A percentile compares a stretch with the other conserved stretches of the same genome.
These are phyloP conservation scores for Aurelia aurita complex sp. Pacific DNA, from an alignment of 30 jellyfish, hydroid and myxozoan genomes.

Conservation along the genomic window DNA sequence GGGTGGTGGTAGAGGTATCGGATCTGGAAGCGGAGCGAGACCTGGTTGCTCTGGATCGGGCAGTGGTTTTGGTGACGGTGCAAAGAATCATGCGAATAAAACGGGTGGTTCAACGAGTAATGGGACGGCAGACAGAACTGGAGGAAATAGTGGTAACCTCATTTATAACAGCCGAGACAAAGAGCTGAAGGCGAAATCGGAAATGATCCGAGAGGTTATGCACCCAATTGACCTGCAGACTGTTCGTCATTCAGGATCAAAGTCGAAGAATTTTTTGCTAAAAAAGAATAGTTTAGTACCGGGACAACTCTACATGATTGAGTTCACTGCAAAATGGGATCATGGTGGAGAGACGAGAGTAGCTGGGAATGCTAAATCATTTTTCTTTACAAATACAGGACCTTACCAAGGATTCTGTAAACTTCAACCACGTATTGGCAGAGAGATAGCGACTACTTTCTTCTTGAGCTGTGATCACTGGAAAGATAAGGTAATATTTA, in stretches of 20 bases:
- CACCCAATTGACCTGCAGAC: constrained; percentile 1
- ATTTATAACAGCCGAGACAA: constrained; percentile 1
- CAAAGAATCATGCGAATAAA: constrained; percentile 26
- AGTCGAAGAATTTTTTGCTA: constrained; percentile 15
- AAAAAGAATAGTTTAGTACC: constrained; percentile 38
- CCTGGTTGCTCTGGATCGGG: constrained; percentile 59
- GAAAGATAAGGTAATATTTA: constrained; percentile 44
- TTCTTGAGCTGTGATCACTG: constrained; percentile 46
- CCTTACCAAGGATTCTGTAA: constrained; percentile 63
- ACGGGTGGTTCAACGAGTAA: background rate
- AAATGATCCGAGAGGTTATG: constrained; percentile 23
- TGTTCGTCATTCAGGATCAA: background rate
- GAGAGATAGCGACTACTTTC: constrained; percentile 33
- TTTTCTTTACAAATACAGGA: constrained; percentile 60
- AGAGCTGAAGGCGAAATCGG: constrained; percentile 20
- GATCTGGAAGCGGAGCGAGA: constrained; percentile 31
- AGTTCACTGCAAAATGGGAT: constrained; percentile 58
- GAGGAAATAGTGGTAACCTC: constrained; percentile 22
- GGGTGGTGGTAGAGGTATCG: constrained; percentile 33
- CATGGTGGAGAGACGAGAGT: constrained; percentile 28
- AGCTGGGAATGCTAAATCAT: constrained; percentile 55
- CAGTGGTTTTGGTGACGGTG: constrained; percentile 67
- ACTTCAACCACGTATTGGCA: constrained; percentile 38
- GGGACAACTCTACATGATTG: constrained; percentile 65
- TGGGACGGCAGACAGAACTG: constrained; percentile 16